Base-by-base conservation (phyloP, 2,888 invertebrate species). In the Nemurella pictetii region DNA sequence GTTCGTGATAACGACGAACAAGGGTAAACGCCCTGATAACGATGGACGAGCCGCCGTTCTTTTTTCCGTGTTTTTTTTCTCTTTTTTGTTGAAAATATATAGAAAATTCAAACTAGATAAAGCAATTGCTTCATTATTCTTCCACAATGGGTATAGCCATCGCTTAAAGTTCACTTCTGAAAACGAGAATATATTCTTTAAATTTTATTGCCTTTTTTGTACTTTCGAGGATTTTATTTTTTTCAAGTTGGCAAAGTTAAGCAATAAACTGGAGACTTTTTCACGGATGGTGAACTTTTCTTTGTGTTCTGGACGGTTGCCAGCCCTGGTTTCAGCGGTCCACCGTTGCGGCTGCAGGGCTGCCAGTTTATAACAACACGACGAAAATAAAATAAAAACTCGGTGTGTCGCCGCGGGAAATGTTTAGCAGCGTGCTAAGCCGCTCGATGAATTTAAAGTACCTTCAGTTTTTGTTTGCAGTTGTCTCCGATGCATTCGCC, bases 201-300 rank as follows among this genome's bases (percentile, higher is more conserved):
- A 78, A 82, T 82, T 82, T 55, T 82, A 82, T 82, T 82, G 82
- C 82, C 26, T 36, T 72, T 82, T 82, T 82, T 82, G 55, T 55
- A 82, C 72, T 55, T 55, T 36, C 72, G 82, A 28, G 55, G 72
- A 82, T 55, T 82, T 82, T 82, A 72, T 72, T 78, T n/a, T 27
- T 30, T 29, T n/a, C 12, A 80, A 80, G 80, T 82, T 82, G 82
- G 82, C 82, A 82, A 82, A 82, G 82, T 82, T 82, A 20, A 72
- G 82, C 72, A 82, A 82, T 82, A 82, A 82, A 82, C 82, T 82
- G 27, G 82, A 55, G 82, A 82, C 82, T 82, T 72, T 82, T 82
- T 82, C 82, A 72, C 82, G 82, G 82, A 55, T 82, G 82, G 82
- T 29, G 20, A 72, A 55, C 29, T 82, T 82, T 82, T 72, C 82